Evolutionary conservation across 2,888 invertebrate genomes (phyloP).

Genomic region (Tenthredo livida): DNA sequence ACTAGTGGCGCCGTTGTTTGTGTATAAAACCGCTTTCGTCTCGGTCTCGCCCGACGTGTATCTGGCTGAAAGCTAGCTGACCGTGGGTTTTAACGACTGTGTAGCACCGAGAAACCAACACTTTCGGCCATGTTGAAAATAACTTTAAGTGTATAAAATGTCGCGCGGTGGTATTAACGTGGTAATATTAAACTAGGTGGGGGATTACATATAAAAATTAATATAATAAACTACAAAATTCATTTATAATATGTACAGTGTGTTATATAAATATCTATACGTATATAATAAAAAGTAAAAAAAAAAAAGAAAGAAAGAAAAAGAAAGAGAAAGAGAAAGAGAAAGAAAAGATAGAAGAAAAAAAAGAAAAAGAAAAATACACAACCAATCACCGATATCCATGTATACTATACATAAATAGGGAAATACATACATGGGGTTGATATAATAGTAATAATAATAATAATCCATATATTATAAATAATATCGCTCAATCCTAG

Average conservation of each 20-base stretch:
- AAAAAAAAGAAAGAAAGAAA: constrained; percentile 61
- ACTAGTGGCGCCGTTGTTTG: not conserved
- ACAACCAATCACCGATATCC: constrained; percentile 53
- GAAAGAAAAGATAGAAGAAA: too few species aligned
- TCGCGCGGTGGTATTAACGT: constrained; percentile 59
- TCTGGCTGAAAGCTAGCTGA: not conserved
- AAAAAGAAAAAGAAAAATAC: constrained; percentile 58
- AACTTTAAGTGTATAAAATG: constrained; percentile 82
- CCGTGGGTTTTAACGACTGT: not conserved
- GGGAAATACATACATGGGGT: not conserved
- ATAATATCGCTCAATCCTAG: not conserved
- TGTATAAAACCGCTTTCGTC: not conserved
- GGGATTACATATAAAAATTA: constrained; percentile 60
- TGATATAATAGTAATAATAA: not conserved
- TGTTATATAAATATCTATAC: constrained; percentile 66
- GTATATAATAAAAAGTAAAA: constrained; percentile 31
- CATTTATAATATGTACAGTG: constrained; percentile 67
- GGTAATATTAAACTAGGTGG: constrained; percentile 73
- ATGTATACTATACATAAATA: not conserved
- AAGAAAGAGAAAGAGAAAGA: not conserved
- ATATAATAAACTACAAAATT: too few species aligned
- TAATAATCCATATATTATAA: not conserved
- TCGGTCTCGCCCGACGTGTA: not conserved
- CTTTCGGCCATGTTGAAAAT: constrained; percentile 83
- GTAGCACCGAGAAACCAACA: constrained; percentile 73